Evolutionary conservation across 1,140 invertebrate species (phyloP), one percentile per base, ranked within the genome.

Genomic region (Trichonephila inaurata): DNA sequence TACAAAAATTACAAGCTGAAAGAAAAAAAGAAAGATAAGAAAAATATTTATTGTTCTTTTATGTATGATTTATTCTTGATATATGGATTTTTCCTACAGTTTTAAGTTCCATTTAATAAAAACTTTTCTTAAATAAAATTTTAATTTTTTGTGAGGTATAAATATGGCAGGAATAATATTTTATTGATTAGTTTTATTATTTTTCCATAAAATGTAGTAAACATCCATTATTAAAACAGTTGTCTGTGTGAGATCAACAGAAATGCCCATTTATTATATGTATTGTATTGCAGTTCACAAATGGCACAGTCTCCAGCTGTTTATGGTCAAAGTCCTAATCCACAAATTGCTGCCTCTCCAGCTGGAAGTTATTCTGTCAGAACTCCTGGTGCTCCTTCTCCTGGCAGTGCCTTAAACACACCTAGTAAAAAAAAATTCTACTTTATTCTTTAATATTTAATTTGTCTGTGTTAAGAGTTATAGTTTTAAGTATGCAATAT

Each of bases 251-350:
- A 51, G n/a, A 66, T 66, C 8, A 3, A 21, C 62, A 64, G 5
- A 21, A 18, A n/a, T 66, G 21, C 12, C 7, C 19, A n/a, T 24
- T 66, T n/a, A 66, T 66, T 66, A 66, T n/a, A 66, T 51, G 51
- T 69, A 10, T 28, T 69, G 14, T 16, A 5, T 77, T 77, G 21
- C 64, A 94, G 89, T n/a, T 81, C 94, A 95, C 97, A 97, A 95
- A 97, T 97, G 97, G 97, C 97, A 21, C 96, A 97, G 58, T 97
- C 97, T 18, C 97, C 97, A 14, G 97, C 97, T 44, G 95, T 87
- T 33, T 95, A 95, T 88, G 89, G 94, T 10, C 95, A 94, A 40
- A 95, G 94, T 61, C 95, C 94, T 28, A 94, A 94, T 72, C 72
- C 94, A n/a, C 94, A 95, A 92, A 94, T 94, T 86, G 72, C 94